These are phyloP conservation scores for Buphagus erythrorhynchus DNA, from an alignment of 2,797 vertebrate genomes.

Conservation along the genomic window DNA sequence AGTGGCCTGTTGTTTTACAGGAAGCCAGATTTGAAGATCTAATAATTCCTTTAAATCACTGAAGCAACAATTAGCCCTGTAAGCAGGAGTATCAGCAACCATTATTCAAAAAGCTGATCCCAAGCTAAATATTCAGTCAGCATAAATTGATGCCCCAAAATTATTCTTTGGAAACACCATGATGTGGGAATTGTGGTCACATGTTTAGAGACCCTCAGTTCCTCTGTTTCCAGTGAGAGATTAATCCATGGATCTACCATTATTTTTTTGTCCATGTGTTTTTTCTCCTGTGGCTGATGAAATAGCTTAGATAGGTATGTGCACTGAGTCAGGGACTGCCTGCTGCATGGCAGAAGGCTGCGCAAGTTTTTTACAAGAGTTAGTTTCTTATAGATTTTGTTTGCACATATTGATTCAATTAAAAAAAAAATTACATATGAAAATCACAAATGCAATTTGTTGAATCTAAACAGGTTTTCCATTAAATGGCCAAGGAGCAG, in stretches of 20 bases:
- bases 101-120: not conserved
- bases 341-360: not conserved
- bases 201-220: not conserved
- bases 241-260: not conserved
- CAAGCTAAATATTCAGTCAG: not conserved
- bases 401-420: not conserved
- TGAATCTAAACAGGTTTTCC: not conserved
- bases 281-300: not conserved
- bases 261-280: accelerated
- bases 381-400: not conserved
- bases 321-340: not conserved
- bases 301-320: not conserved
- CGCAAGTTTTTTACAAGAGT: not conserved
- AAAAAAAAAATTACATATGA: not conserved
- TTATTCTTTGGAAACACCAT: not conserved
- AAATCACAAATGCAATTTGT: not conserved
- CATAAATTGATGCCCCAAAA: not conserved
- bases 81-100: not conserved
- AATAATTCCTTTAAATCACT: not conserved
- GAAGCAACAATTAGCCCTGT: not conserved
- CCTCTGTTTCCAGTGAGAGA: not conserved
- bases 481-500: not conserved
- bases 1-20: not conserved
- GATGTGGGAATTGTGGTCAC: not conserved
- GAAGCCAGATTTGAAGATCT: not conserved